Evolutionary conservation across 2,797 vertebrate species (phyloP).

Genomic region (Propithecus deckenii): DNA sequence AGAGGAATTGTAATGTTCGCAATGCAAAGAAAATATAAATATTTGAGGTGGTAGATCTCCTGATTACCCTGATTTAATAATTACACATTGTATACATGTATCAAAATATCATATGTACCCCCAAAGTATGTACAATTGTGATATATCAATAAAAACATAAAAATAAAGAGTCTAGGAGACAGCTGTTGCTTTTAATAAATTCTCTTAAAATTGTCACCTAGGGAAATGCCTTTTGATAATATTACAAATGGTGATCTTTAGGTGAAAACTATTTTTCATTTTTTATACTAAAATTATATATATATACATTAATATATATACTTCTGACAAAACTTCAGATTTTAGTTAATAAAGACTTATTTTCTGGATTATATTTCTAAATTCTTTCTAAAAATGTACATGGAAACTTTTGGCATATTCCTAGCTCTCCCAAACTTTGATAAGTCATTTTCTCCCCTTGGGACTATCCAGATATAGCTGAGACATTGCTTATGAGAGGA

Average conservation of each 20-base stretch:
- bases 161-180: not conserved
- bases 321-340: not conserved
- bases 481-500: constrained; percentile 43
- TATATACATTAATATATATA: not conserved
- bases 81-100: not conserved
- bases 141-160: not conserved
- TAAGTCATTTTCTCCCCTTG: constrained; percentile 7
- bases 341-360: constrained; percentile 10
- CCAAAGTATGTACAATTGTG: not conserved
- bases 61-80: not conserved
- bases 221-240: constrained; percentile 7
- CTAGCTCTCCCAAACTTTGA: not conserved
- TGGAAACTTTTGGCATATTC: not conserved
- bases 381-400: constrained; percentile 50
- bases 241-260: not conserved
- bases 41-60: not conserved
- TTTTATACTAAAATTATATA: not conserved
- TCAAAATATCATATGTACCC: not conserved
- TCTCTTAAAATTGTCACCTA: not conserved
- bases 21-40: not conserved
- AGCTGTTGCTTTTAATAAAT: not conserved
- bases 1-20: not conserved
- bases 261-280: constrained; percentile 24
- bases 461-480: constrained; percentile 2
- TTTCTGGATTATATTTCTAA: constrained; percentile 19